Evolutionary conservation across 2,888 invertebrate species (phyloP).

Genomic region (Lysandra coridon): DNA sequence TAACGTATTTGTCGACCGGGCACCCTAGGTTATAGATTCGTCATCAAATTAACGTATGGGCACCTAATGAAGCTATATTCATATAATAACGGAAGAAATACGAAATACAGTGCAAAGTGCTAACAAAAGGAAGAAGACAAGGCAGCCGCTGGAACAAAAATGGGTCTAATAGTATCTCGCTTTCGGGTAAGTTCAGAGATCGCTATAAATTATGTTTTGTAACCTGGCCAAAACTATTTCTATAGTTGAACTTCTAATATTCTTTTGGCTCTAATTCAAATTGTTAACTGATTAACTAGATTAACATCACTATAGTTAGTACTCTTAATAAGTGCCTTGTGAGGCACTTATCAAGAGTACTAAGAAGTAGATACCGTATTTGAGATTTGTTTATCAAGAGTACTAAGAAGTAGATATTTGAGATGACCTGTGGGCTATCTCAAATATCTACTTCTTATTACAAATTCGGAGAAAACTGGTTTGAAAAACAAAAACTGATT

Average conservation of each 20-base stretch:
- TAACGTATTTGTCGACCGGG: conserved; percentile 46
- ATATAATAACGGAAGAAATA: not conserved
- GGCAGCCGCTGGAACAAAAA: conserved; percentile 53
- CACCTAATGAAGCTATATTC: conserved; percentile 50
- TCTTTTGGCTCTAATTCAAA: conserved; percentile 72
- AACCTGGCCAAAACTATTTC: conserved; percentile 69
- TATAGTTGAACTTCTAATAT: conserved; percentile 53
- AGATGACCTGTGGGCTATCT: not conserved
- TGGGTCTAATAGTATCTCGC: conserved; percentile 85
- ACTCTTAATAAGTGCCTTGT: not conserved
- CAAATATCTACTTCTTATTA: not conserved
- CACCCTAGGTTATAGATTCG: conserved; percentile 68
- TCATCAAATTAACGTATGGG: conserved; percentile 57
- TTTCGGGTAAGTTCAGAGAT: conserved; percentile 82
- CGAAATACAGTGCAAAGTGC: conserved; percentile 31
- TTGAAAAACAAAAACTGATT: not conserved
- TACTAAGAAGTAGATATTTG: no score
- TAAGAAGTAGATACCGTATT: no score
- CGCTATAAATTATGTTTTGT: conserved; percentile 52
- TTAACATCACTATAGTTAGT: conserved; percentile 30
- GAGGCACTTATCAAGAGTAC: no score
- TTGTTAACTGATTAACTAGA: conserved; percentile 56
- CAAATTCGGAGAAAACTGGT: not conserved
- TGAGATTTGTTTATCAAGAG: no score
- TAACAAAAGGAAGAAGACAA: conserved; percentile 31